A percentile compares a stretch with the other conserved stretches of the same genome.
These are phyloP conservation scores for Tenebrio molitor DNA, from an alignment of 1,140 invertebrate genomes.

Conservation along the genomic window DNA sequence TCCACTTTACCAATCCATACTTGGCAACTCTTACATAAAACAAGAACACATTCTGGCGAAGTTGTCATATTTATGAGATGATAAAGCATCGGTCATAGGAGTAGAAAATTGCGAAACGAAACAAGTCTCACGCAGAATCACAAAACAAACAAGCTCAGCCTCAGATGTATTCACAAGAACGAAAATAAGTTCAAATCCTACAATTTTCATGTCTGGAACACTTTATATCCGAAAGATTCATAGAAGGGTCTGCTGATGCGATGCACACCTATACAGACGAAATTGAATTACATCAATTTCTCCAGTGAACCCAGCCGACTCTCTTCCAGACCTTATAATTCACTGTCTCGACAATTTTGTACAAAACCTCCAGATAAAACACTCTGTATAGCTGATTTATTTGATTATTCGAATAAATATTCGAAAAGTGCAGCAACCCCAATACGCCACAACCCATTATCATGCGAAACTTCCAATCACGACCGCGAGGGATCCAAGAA, in stretches of 20 bases:
- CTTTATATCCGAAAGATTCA: not conserved
- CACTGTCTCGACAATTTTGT: not conserved
- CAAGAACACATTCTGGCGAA: too few species aligned
- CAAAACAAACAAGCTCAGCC: not conserved
- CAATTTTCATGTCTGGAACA: not conserved
- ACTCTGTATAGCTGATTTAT: conserved; percentile 2
- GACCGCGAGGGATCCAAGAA: not conserved
- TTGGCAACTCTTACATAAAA: too few species aligned
- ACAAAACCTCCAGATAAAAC: not conserved
- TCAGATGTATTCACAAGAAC: not conserved
- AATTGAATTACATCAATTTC: not conserved
- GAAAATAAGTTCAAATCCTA: not conserved
- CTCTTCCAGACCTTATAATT: not conserved
- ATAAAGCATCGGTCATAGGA: too few species aligned
- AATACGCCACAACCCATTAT: not conserved
- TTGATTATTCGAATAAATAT: conserved; percentile 30
- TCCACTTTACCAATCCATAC: too few species aligned
- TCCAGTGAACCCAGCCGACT: not conserved
- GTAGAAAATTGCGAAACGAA: too few species aligned
- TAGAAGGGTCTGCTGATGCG: not conserved
- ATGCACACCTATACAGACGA: not conserved
- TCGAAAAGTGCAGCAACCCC: conserved; percentile 1
- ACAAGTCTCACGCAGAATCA: too few species aligned
- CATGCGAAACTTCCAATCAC: conserved; percentile 4
- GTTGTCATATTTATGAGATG: too few species aligned